These are phyloP conservation scores for Oxycera nigricornis DNA, from an alignment of 2,888 invertebrate species.

Conservation along the genomic window DNA sequence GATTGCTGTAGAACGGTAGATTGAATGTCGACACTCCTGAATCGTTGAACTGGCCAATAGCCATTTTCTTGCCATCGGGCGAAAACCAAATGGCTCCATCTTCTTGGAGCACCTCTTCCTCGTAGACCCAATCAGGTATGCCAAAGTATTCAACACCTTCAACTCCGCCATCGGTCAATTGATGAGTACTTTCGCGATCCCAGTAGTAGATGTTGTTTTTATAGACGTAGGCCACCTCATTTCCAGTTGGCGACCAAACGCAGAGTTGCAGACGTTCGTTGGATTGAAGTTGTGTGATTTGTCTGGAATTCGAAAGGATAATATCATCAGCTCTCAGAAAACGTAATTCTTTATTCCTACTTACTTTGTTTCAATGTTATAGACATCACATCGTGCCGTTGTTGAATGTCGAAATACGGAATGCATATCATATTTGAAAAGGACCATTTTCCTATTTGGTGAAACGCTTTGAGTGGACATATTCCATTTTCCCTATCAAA, in stretches of 20 bases:
- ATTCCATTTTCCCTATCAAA: conserved; percentile 55
- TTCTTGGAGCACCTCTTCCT: conserved; percentile 81
- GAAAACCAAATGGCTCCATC: conserved; percentile 84
- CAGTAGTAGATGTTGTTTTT: conserved; percentile 72
- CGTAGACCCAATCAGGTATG: conserved; percentile 92
- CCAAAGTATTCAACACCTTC: conserved; percentile 78
- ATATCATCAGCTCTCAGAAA: too few relatives aligned
- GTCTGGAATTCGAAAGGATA: conserved; percentile 60
- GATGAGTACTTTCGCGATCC: conserved; percentile 55
- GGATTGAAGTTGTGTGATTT: conserved; percentile 63
- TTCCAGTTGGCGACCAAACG: conserved; percentile 66
- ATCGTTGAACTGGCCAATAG: conserved; percentile 77
- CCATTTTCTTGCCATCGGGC: conserved; percentile 70
- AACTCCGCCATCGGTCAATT: conserved; percentile 70
- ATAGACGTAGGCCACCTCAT: conserved; percentile 69
- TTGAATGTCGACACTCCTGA: conserved; percentile 70
- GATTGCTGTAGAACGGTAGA: conserved; percentile 72
- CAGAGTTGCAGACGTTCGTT: conserved; percentile 69
- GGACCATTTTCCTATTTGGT: conserved; percentile 56
- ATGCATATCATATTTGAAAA: conserved; percentile 56
- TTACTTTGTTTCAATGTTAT: conserved; percentile 67
- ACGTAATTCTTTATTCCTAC: too few relatives aligned
- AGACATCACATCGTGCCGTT: conserved; percentile 69
- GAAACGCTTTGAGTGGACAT: conserved; percentile 58
- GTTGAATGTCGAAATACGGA: conserved; percentile 70